Evolutionary conservation across 2,888 invertebrate genomes (phyloP), one percentile per base, ranked within the genome.

Genomic region (Aradus depressus): DNA sequence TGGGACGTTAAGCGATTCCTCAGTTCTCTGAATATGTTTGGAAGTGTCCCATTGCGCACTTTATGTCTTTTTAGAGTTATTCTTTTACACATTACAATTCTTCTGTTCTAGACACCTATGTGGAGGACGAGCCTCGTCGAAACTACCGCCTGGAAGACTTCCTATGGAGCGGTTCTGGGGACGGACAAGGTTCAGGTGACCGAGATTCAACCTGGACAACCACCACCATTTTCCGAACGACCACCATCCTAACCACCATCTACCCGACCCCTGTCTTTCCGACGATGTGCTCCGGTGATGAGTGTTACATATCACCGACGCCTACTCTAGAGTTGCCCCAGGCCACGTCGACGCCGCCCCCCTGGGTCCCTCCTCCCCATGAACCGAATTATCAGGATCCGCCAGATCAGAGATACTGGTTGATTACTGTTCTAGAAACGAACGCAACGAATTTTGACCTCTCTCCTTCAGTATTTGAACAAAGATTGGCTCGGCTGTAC

Each of bases 141-240:
- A 64, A 66, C 12, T 73, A 73, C 60, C 77, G 78, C 37, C 69
- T 89, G 51, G 87, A 88, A 62, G 88, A 89, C 66, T 90, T 89
- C 68, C 84, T 90, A 67, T 89, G 89, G 89, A 86, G 86, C 0
- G 88, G 88, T 0, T 84, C 84, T 0, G 88, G 88, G 0, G 88
- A 88, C 64, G 87, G 84, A 0, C 56, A 48, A 50, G 60, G 44
- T 57, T 62, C 48, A 61, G 63, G 45, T 61, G 64, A 28, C 55
- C 73, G 60, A 76, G 69, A 61, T 70, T 71, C 50, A 71, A 71
- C 51, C 66, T 70, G 72, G 1, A 62, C 69, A 5, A 68, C 68
- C 5, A 70, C 75, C 1, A 73, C 79, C 6, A 73, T 81, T 34
- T 75, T 76, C 42, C 77, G 78, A 62, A 76, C 76, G 8, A 81